Base-by-base conservation (phyloP, 2,888 invertebrate species). In the Pinctada fucata region DNA sequence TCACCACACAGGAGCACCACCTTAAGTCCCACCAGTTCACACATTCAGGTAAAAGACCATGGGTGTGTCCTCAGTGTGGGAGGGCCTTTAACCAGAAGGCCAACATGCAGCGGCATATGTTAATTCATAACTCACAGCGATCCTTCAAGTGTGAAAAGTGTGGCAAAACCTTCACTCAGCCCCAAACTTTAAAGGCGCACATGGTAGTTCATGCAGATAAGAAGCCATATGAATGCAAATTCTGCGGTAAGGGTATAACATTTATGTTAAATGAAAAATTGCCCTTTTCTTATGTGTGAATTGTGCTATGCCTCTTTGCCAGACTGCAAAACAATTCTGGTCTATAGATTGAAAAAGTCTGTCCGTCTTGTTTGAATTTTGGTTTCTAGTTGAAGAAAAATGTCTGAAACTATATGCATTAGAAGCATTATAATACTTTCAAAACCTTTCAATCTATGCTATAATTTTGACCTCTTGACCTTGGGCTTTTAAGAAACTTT, bases 181-280 rank as follows among this genome's bases (percentile, higher is more conserved):
- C 91, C 8, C 92, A 93, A 84, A 92, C 92, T 2, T 85, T 93
- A n/a, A 92, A 92, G 82, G 92, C 92, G 65, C 93, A 93, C 82
- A 89, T 91, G 88, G 90, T 93, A 51, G 91, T 91, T 2, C 93
- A 93, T 83, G 88, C 91, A 0, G 91, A 92, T 13, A 89, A 89
- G n/a, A 93, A 93, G 78, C 93, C 93, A 31, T 91, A 89, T 84
- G 86, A 89, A 72, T 93, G 93, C 82, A 87, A 88, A 76, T 84
- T 91, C 3, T 93, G 93, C 88, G 92, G 93, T 88, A 79, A 84
- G 90, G 87, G 51, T 10, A n/a, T 65, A 49, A 47, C 8, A 58
- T 51, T n/a, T 6, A 51, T 68, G 47, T 51, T 31, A 51, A n/a
- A 45, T 31, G 31, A 31, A 31, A 31, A 31, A 31, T 31, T 31